Conservation (phyloP, 1,140 invertebrate species). For the Camponotus floridanus region DNA sequence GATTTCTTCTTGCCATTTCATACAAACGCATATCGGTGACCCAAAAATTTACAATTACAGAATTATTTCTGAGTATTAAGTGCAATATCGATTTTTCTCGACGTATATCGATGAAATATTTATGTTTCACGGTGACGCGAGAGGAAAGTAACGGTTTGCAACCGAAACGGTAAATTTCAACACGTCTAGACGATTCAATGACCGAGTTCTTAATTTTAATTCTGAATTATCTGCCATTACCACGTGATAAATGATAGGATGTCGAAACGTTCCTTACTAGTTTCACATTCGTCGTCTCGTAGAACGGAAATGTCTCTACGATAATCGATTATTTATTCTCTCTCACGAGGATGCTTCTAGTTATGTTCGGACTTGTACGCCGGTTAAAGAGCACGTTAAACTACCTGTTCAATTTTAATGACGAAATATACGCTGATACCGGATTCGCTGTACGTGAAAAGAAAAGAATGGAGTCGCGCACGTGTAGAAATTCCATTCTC, state of each 20-base stretch:
- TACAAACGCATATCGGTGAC: background rate
- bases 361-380: background rate
- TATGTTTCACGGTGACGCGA: background rate
- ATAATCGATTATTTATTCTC: slow-evolving; percentile 38
- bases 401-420: slow-evolving; percentile 38
- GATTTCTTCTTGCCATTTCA: background rate
- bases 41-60: no score
- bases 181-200: background rate
- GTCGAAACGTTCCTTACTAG: background rate
- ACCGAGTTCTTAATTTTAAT: slow-evolving; percentile 13
- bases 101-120: background rate
- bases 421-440: slow-evolving; percentile 12
- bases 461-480: slow-evolving; percentile 11
- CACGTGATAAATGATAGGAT: slow-evolving; percentile 6
- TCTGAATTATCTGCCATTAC: background rate
- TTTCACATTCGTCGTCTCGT: background rate
- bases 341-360: background rate
- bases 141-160: background rate
- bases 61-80: background rate
- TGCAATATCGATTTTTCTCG: background rate
- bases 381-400: slow-evolving; percentile 31
- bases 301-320: slow-evolving; percentile 10
- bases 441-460: background rate
- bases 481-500: slow-evolving; percentile 22
- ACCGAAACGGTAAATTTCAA: background rate